These are phyloP conservation scores for Conger conger DNA, from an alignment of 2,113 vertebrate genomes.

Conservation along the genomic window DNA sequence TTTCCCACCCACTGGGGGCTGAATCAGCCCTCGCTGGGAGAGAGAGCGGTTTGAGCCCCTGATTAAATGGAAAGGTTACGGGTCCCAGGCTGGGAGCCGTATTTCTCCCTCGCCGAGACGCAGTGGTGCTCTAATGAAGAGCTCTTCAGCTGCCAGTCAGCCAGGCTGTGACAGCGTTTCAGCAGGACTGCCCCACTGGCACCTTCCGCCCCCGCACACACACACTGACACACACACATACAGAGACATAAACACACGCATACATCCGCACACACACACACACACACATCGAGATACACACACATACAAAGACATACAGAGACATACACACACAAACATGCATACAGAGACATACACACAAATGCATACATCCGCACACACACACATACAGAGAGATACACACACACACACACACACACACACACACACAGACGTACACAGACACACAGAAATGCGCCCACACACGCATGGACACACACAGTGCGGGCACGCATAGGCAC, in stretches of 20 bases:
- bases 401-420: not conserved
- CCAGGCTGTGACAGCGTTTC: slow-evolving; percentile 81
- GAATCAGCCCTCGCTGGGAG: slow-evolving; percentile 56
- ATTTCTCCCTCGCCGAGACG: slow-evolving; percentile 68
- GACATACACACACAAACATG: slow-evolving; percentile 26
- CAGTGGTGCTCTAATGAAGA: slow-evolving; percentile 72
- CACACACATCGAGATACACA: slow-evolving; percentile 31
- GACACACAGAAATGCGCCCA: not conserved
- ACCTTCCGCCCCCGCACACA: slow-evolving; percentile 31
- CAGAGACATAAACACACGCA: not conserved
- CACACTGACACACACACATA: not conserved
- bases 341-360: slow-evolving; percentile 33
- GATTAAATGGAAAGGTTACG: slow-evolving; percentile 73
- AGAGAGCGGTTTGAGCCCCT: slow-evolving; percentile 63
- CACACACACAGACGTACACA: too few relatives aligned
- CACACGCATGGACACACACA: not conserved
- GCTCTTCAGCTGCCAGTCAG: slow-evolving; percentile 76
- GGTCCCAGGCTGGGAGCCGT: slow-evolving; percentile 61
- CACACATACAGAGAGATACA: not conserved
- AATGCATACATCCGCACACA: not conserved
- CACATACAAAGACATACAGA: slow-evolving; percentile 21
- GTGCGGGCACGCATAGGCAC: not conserved
- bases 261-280: not conserved
- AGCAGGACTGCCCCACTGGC: slow-evolving; percentile 74
- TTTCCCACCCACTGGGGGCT: slow-evolving; percentile 56